phyloP scores from a whole-genome alignment of 2,888 invertebrate genomes.

The Rhagonycha fulva region DNA sequence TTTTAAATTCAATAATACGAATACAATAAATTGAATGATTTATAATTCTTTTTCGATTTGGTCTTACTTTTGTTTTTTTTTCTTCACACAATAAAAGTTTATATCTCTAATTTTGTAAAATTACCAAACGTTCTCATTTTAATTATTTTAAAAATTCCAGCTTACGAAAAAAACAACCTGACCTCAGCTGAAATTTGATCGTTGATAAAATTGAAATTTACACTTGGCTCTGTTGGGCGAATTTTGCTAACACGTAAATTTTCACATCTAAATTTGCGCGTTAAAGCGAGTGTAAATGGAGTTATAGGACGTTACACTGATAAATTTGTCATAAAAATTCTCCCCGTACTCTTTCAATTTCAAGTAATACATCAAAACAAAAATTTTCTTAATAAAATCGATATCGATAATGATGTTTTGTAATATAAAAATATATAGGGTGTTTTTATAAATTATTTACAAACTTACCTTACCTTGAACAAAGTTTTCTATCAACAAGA shows the following conservation, averaged over 20 bases:
- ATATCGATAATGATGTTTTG: no score
- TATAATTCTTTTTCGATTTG: neutral
- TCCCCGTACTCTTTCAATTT: no score
- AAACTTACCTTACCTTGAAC: no score
- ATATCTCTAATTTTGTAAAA: neutral
- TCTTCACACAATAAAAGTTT: no score
- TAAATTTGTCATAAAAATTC: neutral
- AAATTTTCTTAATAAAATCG: no score
- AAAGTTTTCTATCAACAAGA: no score
- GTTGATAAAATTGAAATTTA: neutral
- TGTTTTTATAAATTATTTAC: no score
- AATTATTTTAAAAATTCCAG: neutral
- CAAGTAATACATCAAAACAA: no score
- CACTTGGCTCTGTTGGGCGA: neutral
- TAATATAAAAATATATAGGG: no score
- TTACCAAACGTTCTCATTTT: neutral
- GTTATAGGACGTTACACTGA: neutral
- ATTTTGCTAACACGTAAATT: neutral
- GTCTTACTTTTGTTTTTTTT: neutral
- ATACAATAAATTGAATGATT: neutral
- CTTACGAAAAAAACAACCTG: neutral
- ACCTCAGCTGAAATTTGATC: neutral
- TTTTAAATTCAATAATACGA: neutral
- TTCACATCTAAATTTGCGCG: neutral
- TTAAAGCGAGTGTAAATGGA: neutral